Evolutionary conservation across 2,888 invertebrate species (phyloP).

Genomic region (Agriopis aurantiaria): DNA sequence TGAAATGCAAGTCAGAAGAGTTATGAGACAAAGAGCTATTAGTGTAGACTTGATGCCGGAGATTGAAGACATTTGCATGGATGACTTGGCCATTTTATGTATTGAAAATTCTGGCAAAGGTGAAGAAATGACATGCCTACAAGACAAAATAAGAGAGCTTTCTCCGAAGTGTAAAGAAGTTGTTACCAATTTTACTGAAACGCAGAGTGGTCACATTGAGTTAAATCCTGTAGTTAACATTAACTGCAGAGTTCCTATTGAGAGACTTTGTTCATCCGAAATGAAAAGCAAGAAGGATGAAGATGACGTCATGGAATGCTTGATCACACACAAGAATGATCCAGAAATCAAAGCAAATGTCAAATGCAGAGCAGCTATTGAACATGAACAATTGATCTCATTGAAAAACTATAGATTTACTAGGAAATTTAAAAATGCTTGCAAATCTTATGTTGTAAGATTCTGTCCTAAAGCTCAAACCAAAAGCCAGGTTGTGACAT

Average conservation of each 20-base stretch:
- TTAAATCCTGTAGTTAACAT: slow-evolving; percentile 95
- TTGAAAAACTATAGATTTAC: slow-evolving; percentile 97
- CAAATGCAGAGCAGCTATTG: slow-evolving; percentile 97
- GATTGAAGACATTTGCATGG: slow-evolving; percentile 95
- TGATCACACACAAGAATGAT: slow-evolving; percentile 96
- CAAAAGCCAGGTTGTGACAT: slow-evolving; percentile 92
- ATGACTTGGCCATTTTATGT: slow-evolving; percentile 94
- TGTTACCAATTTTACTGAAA: slow-evolving; percentile 94
- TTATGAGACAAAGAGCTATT: slow-evolving; percentile 96
- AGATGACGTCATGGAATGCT: slow-evolving; percentile 97
- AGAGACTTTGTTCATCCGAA: slow-evolving; percentile 90
- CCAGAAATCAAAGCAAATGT: slow-evolving; percentile 91
- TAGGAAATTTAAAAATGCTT: slow-evolving; percentile 97
- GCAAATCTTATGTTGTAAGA: slow-evolving; percentile 92
- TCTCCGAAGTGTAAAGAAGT: slow-evolving; percentile 90
- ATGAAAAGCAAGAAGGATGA: slow-evolving; percentile 90
- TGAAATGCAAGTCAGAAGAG: slow-evolving; percentile 93
- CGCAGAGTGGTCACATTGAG: slow-evolving; percentile 95
- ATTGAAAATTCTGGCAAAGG: slow-evolving; percentile 94
- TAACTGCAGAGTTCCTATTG: slow-evolving; percentile 93
- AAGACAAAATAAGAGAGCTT: slow-evolving; percentile 92
- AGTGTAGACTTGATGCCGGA: slow-evolving; percentile 97
- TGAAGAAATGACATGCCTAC: slow-evolving; percentile 97
- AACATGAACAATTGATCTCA: slow-evolving; percentile 98
- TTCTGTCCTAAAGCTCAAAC: slow-evolving; percentile 90